Conservation (phyloP, 1,140 invertebrate genomes). For the Pseudachorutes palmiensis region DNA sequence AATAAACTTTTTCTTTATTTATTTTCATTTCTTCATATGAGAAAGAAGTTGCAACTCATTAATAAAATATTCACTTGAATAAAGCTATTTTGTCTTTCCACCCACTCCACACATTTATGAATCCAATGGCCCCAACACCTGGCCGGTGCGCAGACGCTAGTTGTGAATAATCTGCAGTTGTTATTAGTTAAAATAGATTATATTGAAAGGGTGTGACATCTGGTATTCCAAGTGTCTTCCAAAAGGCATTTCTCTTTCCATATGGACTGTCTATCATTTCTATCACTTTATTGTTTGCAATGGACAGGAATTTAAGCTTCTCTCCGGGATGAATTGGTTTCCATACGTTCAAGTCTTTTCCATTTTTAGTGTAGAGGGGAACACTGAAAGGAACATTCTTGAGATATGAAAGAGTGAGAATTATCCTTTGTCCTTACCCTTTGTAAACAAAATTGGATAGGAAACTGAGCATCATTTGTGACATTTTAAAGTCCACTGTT, state of each 20-base stretch:
- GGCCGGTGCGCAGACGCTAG: too few relatives aligned
- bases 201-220: constrained; percentile 16
- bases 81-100: too few relatives aligned
- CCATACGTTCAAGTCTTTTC: constrained; percentile 24
- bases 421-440: constrained; percentile 8
- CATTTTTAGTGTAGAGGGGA: constrained; percentile 21
- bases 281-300: constrained; percentile 14
- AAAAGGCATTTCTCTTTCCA: constrained; percentile 27
- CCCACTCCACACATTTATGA: too few relatives aligned
- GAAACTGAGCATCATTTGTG: constrained; percentile 27
- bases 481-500: constrained; percentile 26
- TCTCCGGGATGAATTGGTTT: constrained; percentile 7
- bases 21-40: too few relatives aligned
- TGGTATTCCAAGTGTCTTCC: constrained; percentile 22
- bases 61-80: too few relatives aligned
- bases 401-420: background rate
- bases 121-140: too few relatives aligned
- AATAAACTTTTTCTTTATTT: too few relatives aligned
- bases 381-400: constrained; percentile 15
- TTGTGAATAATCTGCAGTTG: too few relatives aligned
- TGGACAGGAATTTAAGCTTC: constrained; percentile 20
- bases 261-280: constrained; percentile 30
- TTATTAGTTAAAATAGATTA: too few relatives aligned
- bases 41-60: too few relatives aligned
- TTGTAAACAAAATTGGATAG: constrained; percentile 28